phyloP scores from a whole-genome alignment of 2,113 vertebrate genomes.

The Psophia crepitans region DNA sequence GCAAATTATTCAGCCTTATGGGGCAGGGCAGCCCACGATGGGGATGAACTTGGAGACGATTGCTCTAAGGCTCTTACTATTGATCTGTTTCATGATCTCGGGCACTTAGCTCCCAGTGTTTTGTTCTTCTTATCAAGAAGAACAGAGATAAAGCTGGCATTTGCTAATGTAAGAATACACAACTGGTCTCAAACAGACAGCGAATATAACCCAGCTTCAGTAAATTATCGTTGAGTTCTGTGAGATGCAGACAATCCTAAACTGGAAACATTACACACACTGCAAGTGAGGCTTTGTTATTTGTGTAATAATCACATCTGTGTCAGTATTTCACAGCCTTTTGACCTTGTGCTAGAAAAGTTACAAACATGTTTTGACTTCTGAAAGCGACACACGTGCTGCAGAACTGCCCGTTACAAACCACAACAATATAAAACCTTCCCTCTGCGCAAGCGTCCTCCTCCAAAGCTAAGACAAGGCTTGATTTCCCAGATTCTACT shows the following conservation, averaged over 20 bases:
- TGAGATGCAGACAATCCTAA: not conserved
- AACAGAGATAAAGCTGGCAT: not conserved
- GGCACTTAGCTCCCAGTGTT: not conserved
- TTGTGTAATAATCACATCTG: not conserved
- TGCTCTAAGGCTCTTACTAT: not conserved
- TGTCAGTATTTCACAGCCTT: not conserved
- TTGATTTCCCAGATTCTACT: not conserved
- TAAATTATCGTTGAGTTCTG: not conserved
- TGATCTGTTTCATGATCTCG: not conserved
- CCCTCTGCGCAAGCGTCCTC: not conserved
- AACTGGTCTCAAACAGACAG: not conserved
- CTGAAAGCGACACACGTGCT: not conserved
- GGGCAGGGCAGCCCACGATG: not conserved
- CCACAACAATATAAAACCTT: not conserved
- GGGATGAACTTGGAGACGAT: not conserved
- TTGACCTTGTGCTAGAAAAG: slow-evolving; percentile 4
- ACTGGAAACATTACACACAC: not conserved
- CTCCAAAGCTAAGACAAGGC: not conserved
- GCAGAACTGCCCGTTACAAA: not conserved
- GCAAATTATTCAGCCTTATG: not conserved
- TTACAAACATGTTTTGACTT: slow-evolving; percentile 30
- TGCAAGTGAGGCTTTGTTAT: not conserved
- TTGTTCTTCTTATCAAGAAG: not conserved
- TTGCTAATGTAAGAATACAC: not conserved
- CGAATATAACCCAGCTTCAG: not conserved